Evolutionary conservation across 2,888 invertebrate genomes (phyloP).

Genomic region (Macrophya alboannulata): DNA sequence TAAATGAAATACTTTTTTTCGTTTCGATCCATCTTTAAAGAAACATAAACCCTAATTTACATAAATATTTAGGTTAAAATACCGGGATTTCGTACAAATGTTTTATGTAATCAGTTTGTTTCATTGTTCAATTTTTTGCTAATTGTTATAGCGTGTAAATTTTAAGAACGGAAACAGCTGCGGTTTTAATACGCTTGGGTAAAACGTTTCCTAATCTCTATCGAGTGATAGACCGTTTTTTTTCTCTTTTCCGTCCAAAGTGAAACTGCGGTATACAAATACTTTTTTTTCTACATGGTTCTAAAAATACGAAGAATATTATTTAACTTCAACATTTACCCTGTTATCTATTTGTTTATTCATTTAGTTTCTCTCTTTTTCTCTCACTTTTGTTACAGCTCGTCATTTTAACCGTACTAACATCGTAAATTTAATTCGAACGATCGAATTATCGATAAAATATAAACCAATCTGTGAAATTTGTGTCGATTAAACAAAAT

Average conservation of each 20-base stretch:
- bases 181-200: neutral
- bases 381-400: neutral
- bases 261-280: neutral
- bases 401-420: conserved; percentile 26
- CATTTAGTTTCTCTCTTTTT: neutral
- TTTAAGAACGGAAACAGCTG: conserved; percentile 42
- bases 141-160: neutral
- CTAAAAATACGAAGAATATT: neutral
- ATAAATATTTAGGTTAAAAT: neutral
- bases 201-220: conserved; percentile 5
- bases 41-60: too few species aligned
- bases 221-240: neutral
- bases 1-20: too few species aligned
- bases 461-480: neutral
- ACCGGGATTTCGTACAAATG: neutral
- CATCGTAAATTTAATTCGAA: neutral
- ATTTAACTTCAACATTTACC: neutral
- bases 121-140: neutral
- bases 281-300: too few species aligned
- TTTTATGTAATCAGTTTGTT: too few species aligned
- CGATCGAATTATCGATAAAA: neutral
- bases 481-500: neutral
- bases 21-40: too few species aligned
- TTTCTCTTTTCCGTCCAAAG: neutral
- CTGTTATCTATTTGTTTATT: neutral